Evolutionary conservation across 2,888 invertebrate genomes (phyloP).

Genomic region (Formica aserva): DNA sequence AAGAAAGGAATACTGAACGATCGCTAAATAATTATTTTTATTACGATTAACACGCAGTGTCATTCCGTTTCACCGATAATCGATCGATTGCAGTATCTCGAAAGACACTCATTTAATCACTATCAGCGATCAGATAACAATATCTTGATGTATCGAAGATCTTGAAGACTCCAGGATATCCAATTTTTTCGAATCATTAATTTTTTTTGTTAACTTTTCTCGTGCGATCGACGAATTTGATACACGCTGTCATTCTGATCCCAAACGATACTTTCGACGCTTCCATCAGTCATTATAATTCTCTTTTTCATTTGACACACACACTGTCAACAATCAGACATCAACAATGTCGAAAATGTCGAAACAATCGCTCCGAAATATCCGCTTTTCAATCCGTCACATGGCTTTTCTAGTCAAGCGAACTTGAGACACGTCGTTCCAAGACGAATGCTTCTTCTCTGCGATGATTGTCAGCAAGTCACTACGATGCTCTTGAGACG

Average conservation of each 20-base stretch:
- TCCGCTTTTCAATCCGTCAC: background rate
- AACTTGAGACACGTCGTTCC: background rate
- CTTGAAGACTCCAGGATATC: background rate
- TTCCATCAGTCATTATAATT: background rate
- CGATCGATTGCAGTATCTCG: background rate
- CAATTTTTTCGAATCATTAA: background rate
- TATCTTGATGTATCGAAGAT: background rate
- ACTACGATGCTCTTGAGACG: background rate
- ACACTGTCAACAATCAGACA: background rate
- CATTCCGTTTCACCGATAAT: background rate
- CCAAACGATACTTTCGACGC: background rate
- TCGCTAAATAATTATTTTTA: background rate
- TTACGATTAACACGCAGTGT: background rate
- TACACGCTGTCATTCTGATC: too few species aligned
- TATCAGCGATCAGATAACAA: conserved; percentile 31
- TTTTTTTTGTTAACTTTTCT: background rate
- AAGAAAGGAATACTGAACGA: background rate
- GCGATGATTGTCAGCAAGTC: background rate
- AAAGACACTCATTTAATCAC: conserved; percentile 5
- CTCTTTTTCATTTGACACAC: background rate
- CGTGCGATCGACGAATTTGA: background rate
- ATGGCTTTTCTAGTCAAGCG: background rate
- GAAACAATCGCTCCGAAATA: background rate
- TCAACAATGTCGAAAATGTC: background rate
- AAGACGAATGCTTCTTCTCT: background rate